phyloP scores from a whole-genome alignment of 2,888 invertebrate species.

The Reticulitermes lucifugus region DNA sequence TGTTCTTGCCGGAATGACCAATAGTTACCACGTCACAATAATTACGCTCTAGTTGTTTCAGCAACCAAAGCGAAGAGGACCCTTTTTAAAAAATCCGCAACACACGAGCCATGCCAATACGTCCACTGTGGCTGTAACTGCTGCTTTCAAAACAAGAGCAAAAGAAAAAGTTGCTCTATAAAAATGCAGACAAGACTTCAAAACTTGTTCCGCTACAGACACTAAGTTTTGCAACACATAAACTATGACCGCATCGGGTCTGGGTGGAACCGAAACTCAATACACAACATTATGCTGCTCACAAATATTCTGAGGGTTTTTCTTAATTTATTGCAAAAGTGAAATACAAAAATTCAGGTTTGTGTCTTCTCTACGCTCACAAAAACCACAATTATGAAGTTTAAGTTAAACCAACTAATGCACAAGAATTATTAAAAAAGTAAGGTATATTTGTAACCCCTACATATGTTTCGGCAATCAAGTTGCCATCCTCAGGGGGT shows the following conservation, averaged over 20 bases:
- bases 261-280: neutral
- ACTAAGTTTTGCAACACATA: slow-evolving; percentile 13
- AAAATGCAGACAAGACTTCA: slow-evolving; percentile 42
- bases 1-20: neutral
- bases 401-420: too few relatives aligned
- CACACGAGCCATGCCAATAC: slow-evolving; percentile 4
- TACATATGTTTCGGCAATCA: too few relatives aligned
- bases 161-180: slow-evolving; percentile 33
- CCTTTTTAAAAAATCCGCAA: neutral
- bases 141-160: slow-evolving; percentile 30
- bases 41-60: neutral
- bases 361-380: too few relatives aligned
- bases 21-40: neutral
- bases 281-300: neutral
- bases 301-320: too few relatives aligned
- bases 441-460: too few relatives aligned
- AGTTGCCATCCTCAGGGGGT: too few relatives aligned
- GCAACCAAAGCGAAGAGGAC: neutral
- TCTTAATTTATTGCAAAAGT: too few relatives aligned
- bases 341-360: too few relatives aligned
- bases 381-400: too few relatives aligned
- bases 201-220: slow-evolving; percentile 35
- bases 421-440: too few relatives aligned
- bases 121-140: neutral
- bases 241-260: neutral